These are phyloP conservation scores for Cheirogaleus medius DNA, from an alignment of 2,113 vertebrate species.

Conservation along the genomic window DNA sequence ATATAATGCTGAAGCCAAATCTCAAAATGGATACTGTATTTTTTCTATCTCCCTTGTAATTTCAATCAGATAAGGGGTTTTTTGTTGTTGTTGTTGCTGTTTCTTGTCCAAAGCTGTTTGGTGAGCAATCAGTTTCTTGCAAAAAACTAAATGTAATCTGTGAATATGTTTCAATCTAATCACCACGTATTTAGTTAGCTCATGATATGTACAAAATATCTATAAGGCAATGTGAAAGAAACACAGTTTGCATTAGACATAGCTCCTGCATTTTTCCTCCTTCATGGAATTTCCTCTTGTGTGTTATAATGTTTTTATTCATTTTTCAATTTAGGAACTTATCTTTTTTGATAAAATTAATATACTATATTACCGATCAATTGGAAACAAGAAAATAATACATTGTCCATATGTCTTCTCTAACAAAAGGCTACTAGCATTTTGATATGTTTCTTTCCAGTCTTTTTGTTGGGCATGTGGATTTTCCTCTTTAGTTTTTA, in stretches of 20 bases:
- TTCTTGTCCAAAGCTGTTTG: constrained; percentile 42
- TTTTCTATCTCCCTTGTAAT: constrained; percentile 69
- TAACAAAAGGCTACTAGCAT: neutral
- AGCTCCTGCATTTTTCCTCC: neutral
- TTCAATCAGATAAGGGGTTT: constrained; percentile 70
- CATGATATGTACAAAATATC: neutral
- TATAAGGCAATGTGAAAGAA: neutral
- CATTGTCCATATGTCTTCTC: neutral
- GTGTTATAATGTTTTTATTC: neutral
- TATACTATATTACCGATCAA: neutral
- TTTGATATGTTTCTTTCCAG: neutral
- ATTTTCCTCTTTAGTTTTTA: neutral
- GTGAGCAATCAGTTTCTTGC: constrained; percentile 28
- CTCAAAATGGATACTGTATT: constrained; percentile 68
- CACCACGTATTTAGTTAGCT: constrained; percentile 7
- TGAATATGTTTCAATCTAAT: constrained; percentile 31
- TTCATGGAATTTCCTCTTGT: neutral
- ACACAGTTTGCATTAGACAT: neutral
- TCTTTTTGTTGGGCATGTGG: neutral
- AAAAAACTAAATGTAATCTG: constrained; percentile 32
- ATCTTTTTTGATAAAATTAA: neutral
- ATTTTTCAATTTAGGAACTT: constrained; percentile 26
- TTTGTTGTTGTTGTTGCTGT: neutral
- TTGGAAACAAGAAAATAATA: neutral
- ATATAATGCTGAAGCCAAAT: constrained; percentile 59